Evolutionary conservation across 2,888 invertebrate species (phyloP).

Genomic region (Volucella inanis): DNA sequence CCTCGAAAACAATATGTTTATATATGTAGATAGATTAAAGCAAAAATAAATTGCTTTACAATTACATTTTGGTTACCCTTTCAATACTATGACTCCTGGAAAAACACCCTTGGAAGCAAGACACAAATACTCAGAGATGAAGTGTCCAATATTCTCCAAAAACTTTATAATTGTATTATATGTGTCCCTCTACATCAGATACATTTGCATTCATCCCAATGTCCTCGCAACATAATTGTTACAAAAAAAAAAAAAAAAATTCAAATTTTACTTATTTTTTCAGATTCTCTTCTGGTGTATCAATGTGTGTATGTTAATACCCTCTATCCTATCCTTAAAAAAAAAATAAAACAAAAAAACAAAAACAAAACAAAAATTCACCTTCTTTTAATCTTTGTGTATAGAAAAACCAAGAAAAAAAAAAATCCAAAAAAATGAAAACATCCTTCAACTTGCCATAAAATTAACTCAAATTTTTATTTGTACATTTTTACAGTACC

Average conservation of each 20-base stretch:
- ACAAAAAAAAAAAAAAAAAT: constrained; percentile 22
- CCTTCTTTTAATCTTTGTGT: constrained; percentile 35
- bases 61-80: no score
- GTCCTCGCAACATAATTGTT: constrained; percentile 30
- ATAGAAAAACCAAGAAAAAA: constrained; percentile 17
- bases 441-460: constrained; percentile 70
- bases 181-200: constrained; percentile 30
- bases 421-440: constrained; percentile 15
- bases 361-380: not conserved
- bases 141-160: no score
- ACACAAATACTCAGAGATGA: no score
- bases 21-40: no score
- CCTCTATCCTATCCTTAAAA: constrained; percentile 17
- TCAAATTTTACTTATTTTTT: constrained; percentile 24
- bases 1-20: no score
- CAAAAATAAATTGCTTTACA: no score
- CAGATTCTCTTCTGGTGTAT: constrained; percentile 35
- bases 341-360: constrained; percentile 28
- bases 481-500: constrained; percentile 85
- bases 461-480: constrained; percentile 80
- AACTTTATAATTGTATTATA: not conserved
- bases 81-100: no score
- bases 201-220: constrained; percentile 49
- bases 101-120: no score
- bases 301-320: constrained; percentile 64